phyloP scores from a whole-genome alignment of 2,113 vertebrate species.

The Narcine bancroftii region DNA sequence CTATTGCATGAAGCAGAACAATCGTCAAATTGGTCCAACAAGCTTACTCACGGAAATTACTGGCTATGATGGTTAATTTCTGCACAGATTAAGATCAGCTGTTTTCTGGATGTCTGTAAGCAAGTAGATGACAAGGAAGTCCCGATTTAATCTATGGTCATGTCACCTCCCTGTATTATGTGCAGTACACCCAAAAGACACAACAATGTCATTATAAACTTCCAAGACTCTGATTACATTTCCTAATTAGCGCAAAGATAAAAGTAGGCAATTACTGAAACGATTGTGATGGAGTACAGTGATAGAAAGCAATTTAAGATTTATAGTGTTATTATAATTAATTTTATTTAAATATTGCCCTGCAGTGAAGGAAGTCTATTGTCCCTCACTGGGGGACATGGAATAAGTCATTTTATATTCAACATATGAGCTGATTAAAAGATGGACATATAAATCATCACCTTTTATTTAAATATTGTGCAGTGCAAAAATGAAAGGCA shows the following conservation, averaged over 20 bases:
- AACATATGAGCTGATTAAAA: not conserved
- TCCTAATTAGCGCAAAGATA: not conserved
- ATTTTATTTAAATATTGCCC: conserved; percentile 27
- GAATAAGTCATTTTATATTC: conserved; percentile 18
- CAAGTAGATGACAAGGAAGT: not conserved
- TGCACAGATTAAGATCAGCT: not conserved
- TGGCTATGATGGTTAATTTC: not conserved
- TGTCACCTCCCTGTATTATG: not conserved
- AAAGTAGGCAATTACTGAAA: conserved; percentile 24
- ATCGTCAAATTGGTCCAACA: conserved; percentile 4
- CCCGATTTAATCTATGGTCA: conserved; percentile 1
- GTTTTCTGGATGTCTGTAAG: not conserved
- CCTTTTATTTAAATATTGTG: not conserved
- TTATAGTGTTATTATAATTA: conserved; percentile 5
- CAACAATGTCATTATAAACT: conserved; percentile 26
- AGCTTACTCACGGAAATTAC: not conserved
- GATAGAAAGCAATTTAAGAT: conserved; percentile 23
- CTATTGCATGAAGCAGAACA: not conserved
- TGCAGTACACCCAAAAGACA: not conserved
- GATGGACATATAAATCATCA: not conserved
- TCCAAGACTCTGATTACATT: conserved; percentile 8
- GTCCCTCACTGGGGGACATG: not conserved
- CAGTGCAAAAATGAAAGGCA: not conserved
- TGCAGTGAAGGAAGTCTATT: conserved; percentile 7
- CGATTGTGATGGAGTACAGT: not conserved